phyloP scores from a whole-genome alignment of 2,888 invertebrate species.

The Amiota communis region DNA sequence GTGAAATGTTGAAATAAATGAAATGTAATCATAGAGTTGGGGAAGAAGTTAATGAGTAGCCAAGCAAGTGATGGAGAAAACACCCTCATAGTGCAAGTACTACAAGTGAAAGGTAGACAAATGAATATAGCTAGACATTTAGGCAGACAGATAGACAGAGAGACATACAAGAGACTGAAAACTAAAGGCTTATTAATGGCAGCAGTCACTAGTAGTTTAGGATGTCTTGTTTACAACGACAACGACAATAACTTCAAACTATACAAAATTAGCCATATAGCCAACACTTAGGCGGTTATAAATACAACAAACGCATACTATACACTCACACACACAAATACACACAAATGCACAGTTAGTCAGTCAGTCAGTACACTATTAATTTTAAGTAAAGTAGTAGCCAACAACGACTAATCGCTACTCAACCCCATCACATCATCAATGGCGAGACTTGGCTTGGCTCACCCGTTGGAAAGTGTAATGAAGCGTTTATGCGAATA shows the following conservation, averaged over 20 bases:
- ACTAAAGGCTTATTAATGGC: constrained; percentile 22
- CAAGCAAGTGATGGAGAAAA: not conserved
- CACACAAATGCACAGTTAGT: too few species aligned
- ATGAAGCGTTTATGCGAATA: constrained; percentile 7
- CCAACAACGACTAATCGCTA: constrained; percentile 21
- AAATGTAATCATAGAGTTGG: not conserved
- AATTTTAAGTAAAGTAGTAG: not conserved
- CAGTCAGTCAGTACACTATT: not conserved
- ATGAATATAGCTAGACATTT: constrained; percentile 41
- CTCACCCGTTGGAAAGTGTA: constrained; percentile 3
- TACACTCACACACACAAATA: too few species aligned
- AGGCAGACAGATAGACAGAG: constrained; percentile 18
- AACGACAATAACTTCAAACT: not conserved
- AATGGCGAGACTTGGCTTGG: not conserved
- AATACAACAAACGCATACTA: not conserved
- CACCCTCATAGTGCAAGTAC: not conserved
- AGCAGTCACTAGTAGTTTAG: too few species aligned
- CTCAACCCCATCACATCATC: constrained; percentile 10
- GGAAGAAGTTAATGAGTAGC: not conserved
- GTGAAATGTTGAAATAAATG: not conserved
- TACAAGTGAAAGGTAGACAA: not conserved
- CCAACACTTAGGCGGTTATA: constrained; percentile 16
- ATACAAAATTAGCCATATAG: constrained; percentile 12
- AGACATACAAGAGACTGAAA: not conserved
- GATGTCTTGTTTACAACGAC: too few species aligned